Evolutionary conservation across 2,113 vertebrate genomes (phyloP).

Genomic region (Rissa tridactyla): DNA sequence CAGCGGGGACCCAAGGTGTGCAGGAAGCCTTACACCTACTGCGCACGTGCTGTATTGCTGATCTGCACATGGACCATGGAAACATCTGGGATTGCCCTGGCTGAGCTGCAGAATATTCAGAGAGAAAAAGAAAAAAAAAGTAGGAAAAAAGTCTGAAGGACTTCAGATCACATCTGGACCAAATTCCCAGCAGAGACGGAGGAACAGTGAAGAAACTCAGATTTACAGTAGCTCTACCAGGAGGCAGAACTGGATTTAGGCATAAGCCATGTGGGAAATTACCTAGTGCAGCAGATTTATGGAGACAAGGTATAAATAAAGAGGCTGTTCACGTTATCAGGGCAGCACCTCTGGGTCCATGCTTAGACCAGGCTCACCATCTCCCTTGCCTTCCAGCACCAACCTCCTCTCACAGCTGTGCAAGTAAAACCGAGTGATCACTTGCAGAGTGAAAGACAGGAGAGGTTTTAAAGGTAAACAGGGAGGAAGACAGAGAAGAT

Average conservation of each 20-base stretch:
- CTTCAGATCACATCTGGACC: not conserved
- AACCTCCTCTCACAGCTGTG: not conserved
- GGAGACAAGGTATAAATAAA: not conserved
- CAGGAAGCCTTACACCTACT: not conserved
- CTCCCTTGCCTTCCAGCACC: not conserved
- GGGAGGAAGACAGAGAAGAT: not conserved
- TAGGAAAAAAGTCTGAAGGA: not conserved
- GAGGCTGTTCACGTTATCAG: not conserved
- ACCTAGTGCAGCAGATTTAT: not conserved
- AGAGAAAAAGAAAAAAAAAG: not conserved
- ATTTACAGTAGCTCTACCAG: not conserved
- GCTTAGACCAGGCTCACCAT: not conserved
- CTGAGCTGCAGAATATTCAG: not conserved
- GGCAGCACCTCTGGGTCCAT: not conserved
- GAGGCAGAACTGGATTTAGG: not conserved
- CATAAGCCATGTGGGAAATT: not conserved
- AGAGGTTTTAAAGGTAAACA: not conserved
- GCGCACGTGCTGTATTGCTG: fast-evolving
- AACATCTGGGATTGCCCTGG: not conserved
- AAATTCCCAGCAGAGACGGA: not conserved
- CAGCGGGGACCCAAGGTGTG: not conserved
- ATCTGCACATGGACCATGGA: not conserved
- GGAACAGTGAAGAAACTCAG: not conserved
- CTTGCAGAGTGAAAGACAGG: not conserved
- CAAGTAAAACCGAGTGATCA: not conserved